A percentile compares a stretch with the other conserved stretches of the same genome.
Conservation (phyloP, 2,113 vertebrate genomes). For the Brachypodius melanocephalos region DNA sequence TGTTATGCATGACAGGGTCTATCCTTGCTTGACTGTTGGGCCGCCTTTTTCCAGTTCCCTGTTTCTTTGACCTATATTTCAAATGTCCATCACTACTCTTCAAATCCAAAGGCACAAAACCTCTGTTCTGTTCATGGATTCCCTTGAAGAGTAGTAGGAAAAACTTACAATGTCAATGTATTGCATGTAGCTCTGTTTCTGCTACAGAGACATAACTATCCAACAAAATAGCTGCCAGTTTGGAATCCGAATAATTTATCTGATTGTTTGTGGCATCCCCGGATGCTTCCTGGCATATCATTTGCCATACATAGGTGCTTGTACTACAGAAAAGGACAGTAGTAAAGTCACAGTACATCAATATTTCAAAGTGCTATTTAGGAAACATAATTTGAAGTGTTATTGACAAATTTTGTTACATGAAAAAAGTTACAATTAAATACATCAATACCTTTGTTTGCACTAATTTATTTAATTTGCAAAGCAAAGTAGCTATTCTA, state of each 20-base stretch:
- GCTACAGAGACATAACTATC: not conserved
- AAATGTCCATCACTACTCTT: not conserved
- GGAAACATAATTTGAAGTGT: not conserved
- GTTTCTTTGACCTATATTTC: not conserved
- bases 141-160: not conserved
- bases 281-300: not conserved
- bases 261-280: not conserved
- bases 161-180: not conserved
- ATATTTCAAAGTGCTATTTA: not conserved
- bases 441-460: not conserved
- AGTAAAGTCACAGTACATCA: not conserved
- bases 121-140: not conserved
- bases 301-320: not conserved
- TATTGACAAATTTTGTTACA: not conserved
- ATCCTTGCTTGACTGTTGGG: not conserved
- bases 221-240: not conserved
- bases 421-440: not conserved
- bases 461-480: not conserved
- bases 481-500: not conserved
- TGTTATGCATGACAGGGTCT: not conserved
- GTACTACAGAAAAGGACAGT: not conserved
- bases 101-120: not conserved
- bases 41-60: not conserved
- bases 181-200: not conserved
- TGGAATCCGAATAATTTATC: not conserved